Evolutionary conservation across 2,888 invertebrate species (phyloP), one percentile per base, ranked within the genome.

Genomic region (Erebia aethiops): DNA sequence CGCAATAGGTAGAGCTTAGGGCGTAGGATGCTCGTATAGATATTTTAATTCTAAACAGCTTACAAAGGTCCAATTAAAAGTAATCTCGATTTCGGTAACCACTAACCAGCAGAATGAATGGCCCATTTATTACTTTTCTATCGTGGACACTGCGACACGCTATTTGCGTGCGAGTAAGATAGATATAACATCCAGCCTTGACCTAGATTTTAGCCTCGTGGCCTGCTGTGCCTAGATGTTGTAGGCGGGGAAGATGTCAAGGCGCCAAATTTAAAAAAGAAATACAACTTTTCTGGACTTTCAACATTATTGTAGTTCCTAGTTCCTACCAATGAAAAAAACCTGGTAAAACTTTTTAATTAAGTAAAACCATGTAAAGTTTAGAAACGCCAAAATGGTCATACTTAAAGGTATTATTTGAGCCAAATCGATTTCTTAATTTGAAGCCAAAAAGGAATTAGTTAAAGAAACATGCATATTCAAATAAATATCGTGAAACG

Each of bases 211-310:
- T 51, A 51, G 58, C 49, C 26, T 26, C 26, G 62, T 43, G 41
- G 41, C 58, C n/a, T 21, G 46, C 61, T 56, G 67, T 49, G 61
- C 67, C 67, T 52, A 70, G 70, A 63, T 71, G 71, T 58, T 60
- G 57, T 67, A 70, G 67, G 68, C 69, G 63, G 60, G 71, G 60
- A 70, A 68, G 43, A 62, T 65, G 73, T 70, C 71, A 77, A 75
- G 77, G 82, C 83, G 84, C 81, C 79, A 79, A 68, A 49, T 69
- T 75, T 71, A n/a, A 64, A 73, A 61, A n/a, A 14, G 46, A 56
- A 21, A 49, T 49, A 21, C 7, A 46, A 43, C 61, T 61, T 43
- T 61, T 10, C 51, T 54, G 18, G 10, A 16, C 52, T 1, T 52
- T n/a, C n/a, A n/a, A 16, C 16, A 16, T 16, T n/a, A n/a, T n/a